These are phyloP conservation scores for Ctena decussata DNA, from an alignment of 2,888 invertebrate species.

Conservation along the genomic window DNA sequence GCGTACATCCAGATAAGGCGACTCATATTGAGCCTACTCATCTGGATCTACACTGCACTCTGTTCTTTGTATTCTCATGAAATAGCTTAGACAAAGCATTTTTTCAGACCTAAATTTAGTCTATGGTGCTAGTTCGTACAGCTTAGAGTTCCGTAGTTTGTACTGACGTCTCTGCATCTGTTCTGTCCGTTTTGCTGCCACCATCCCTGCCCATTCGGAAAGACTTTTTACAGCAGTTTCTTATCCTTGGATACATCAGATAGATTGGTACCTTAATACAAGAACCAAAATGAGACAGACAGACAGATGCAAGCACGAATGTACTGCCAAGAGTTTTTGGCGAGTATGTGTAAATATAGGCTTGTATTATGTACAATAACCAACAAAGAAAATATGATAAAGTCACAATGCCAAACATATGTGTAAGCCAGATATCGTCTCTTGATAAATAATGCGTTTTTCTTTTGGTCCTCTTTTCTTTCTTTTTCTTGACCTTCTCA, in stretches of 20 bases:
- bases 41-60: not conserved
- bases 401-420: constrained; percentile 65
- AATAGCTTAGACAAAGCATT: too few species aligned
- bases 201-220: constrained; percentile 20
- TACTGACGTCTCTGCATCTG: not conserved
- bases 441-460: constrained; percentile 63
- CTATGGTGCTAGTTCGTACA: too few species aligned
- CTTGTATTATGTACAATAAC: constrained; percentile 71
- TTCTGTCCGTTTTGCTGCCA: not conserved
- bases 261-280: constrained; percentile 47
- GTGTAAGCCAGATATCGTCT: constrained; percentile 64
- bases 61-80: too few species aligned
- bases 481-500: not conserved
- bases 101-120: too few species aligned
- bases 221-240: constrained; percentile 45
- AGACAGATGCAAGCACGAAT: constrained; percentile 39
- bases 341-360: constrained; percentile 63
- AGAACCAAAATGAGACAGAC: constrained; percentile 39
- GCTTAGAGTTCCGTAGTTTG: constrained; percentile 34
- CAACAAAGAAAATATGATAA: constrained; percentile 65
- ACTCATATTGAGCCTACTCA: not conserved
- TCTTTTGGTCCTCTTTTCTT: constrained; percentile 21
- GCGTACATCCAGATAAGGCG: too few species aligned
- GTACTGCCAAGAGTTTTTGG: constrained; percentile 46
- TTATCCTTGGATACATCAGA: constrained; percentile 45